Evolutionary conservation across 2,113 vertebrate species (phyloP).

Genomic region (Megalops atlanticus): DNA sequence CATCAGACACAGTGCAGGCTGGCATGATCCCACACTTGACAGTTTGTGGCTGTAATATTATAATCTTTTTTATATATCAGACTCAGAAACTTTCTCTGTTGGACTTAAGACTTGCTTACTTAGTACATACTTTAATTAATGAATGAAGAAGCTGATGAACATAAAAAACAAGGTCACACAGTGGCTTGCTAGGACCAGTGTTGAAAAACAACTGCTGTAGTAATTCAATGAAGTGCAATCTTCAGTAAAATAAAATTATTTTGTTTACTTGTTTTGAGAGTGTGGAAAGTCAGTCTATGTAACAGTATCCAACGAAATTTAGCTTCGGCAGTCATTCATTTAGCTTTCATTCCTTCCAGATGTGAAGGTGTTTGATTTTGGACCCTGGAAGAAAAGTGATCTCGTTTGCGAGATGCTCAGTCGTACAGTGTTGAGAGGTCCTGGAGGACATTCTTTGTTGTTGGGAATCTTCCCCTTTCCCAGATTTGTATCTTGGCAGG

Average conservation of each 20-base stretch:
- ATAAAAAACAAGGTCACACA: background rate
- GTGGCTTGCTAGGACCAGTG: background rate
- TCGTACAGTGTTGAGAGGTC: background rate
- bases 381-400: background rate
- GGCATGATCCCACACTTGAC: too few species aligned
- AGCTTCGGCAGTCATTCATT: background rate
- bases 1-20: too few species aligned
- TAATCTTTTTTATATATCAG: too few species aligned
- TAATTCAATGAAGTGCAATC: background rate
- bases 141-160: too few species aligned
- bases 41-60: too few species aligned
- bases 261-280: background rate
- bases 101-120: too few species aligned
- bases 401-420: background rate
- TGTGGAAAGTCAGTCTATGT: background rate
- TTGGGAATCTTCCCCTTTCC: constrained; percentile 9
- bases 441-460: background rate
- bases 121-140: too few species aligned
- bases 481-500: constrained; percentile 14
- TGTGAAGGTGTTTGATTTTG: background rate
- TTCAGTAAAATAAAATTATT: background rate
- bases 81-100: too few species aligned
- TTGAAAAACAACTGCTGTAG: background rate
- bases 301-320: background rate
- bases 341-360: background rate